Conservation (phyloP, 2,113 vertebrate genomes). For the Podarcis muralis region DNA sequence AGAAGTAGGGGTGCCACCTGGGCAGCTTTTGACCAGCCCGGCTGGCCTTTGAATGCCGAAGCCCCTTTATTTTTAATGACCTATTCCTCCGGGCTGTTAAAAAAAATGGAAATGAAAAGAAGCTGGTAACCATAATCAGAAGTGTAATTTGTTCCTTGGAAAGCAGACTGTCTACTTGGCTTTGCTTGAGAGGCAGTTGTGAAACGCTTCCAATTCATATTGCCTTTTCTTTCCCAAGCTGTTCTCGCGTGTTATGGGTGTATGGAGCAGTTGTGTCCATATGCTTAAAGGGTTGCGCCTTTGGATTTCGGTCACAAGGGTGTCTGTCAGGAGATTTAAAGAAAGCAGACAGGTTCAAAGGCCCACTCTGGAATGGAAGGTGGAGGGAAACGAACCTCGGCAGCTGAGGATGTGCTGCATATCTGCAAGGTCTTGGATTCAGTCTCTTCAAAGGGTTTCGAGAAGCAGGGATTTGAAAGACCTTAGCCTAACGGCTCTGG, state of each 20-base stretch:
- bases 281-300: not conserved
- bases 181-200: not conserved
- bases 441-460: not conserved
- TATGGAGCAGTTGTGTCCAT: not conserved
- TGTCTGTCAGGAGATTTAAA: not conserved
- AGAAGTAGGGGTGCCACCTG: conserved; percentile 2
- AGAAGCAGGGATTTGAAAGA: not conserved
- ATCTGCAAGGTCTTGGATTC: not conserved
- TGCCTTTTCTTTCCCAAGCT: not conserved
- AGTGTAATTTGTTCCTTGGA: conserved; percentile 48
- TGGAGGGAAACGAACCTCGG: too few relatives aligned
- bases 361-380: not conserved
- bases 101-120: not conserved
- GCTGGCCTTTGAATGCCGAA: not conserved
- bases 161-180: conserved; percentile 5
- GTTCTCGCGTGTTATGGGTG: not conserved
- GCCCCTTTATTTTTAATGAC: not conserved
- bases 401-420: not conserved
- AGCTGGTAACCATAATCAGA: not conserved
- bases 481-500: not conserved
- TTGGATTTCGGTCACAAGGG: not conserved
- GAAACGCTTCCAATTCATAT: not conserved
- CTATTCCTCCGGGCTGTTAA: not conserved
- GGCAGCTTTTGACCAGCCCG: not conserved
- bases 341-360: too few relatives aligned